phyloP scores from a whole-genome alignment of 2,113 vertebrate species.

The Misgurnus mizolepis region DNA sequence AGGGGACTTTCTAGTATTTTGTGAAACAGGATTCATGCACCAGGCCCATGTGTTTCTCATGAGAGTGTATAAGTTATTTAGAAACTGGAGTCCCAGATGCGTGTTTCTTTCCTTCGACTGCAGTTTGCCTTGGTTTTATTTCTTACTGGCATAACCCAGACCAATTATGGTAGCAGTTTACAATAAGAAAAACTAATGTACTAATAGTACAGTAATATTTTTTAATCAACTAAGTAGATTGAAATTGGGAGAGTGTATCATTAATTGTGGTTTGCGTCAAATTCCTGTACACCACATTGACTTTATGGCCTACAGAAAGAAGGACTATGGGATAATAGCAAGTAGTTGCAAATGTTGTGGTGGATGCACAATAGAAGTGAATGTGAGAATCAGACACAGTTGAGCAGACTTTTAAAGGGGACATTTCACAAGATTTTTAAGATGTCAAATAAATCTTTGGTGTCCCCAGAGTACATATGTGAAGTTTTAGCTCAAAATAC shows the following conservation, averaged over 20 bases:
- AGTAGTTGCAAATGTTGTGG: background rate
- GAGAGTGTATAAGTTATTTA: slow-evolving; percentile 15
- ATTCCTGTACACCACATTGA: background rate
- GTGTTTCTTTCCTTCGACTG: slow-evolving; percentile 29
- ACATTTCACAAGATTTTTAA: background rate
- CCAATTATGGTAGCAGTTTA: background rate
- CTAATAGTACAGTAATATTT: background rate
- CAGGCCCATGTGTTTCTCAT: slow-evolving; percentile 44
- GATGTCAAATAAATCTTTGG: no score
- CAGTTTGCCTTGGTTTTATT: slow-evolving; percentile 31
- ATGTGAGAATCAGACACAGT: background rate
- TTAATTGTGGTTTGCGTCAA: background rate
- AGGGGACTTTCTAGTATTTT: background rate
- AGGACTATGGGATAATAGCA: background rate
- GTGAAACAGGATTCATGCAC: no score
- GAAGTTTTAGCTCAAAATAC: no score
- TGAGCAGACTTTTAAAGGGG: background rate
- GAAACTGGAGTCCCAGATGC: slow-evolving; percentile 11
- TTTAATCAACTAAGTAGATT: background rate
- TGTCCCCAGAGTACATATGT: no score
- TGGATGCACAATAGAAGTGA: background rate
- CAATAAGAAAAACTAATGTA: no score
- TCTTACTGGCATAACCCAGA: background rate
- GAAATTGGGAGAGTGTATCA: slow-evolving; percentile 2
- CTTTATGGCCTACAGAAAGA: background rate